A percentile compares a stretch with the other conserved stretches of the same genome.
Conservation (phyloP, 2,888 invertebrate genomes). For the Platycnemis pennipes region DNA sequence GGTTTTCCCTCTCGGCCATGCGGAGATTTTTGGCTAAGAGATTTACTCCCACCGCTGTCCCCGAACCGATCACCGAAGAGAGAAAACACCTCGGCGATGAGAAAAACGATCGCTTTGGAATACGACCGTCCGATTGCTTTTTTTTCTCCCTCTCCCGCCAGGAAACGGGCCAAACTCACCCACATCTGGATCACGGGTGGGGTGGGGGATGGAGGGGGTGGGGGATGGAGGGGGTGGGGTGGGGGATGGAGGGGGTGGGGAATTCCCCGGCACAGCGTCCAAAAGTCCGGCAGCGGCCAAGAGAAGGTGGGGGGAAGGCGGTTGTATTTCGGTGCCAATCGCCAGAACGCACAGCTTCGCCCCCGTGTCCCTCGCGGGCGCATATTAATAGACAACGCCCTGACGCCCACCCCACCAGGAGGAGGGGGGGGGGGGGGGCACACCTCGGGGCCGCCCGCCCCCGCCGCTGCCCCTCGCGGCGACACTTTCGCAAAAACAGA, state of each 20-base stretch:
- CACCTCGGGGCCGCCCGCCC: background rate
- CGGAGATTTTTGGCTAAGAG: no score
- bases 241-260: background rate
- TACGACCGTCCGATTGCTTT: no score
- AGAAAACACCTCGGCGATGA: no score
- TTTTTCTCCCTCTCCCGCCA: background rate
- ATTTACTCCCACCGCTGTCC: no score
- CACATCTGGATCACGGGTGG: background rate
- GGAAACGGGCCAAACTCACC: background rate
- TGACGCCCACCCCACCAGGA: background rate
- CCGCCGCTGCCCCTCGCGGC: background rate
- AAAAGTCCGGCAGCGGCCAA: slow-evolving; percentile 17
- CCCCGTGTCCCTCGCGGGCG: background rate
- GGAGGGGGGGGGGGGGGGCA: no score
- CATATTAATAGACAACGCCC: background rate
- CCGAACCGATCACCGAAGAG: no score
- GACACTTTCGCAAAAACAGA: background rate
- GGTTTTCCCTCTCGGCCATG: no score
- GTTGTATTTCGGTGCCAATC: background rate
- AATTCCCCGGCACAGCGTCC: background rate
- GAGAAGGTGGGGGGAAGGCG: background rate
- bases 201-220: background rate
- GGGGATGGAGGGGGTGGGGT: background rate
- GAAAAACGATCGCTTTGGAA: no score
- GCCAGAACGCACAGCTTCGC: background rate